A percentile compares a stretch with the other conserved stretches of the same genome.
These are phyloP conservation scores for Oplegnathus fasciatus DNA, from an alignment of 2,113 vertebrate genomes.

Conservation along the genomic window DNA sequence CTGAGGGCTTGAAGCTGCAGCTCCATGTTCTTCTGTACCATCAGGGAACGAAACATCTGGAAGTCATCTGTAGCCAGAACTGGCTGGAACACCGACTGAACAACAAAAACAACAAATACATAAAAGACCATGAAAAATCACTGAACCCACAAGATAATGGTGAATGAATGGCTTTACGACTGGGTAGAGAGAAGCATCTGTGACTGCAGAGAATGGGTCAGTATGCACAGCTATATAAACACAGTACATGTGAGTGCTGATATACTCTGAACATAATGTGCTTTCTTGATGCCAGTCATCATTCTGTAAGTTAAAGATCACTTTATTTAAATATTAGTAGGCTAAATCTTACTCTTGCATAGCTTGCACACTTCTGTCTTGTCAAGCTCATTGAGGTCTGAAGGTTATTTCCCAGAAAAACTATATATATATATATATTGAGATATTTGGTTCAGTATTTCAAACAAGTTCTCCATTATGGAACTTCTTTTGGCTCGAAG, in stretches of 20 bases:
- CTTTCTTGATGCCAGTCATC: neutral
- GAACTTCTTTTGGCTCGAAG: neutral
- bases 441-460: neutral
- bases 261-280: neutral
- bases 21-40: conserved; percentile 98
- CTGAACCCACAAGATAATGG: neutral
- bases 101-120: conserved; percentile 1
- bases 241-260: neutral
- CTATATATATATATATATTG: too few relatives aligned
- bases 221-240: neutral
- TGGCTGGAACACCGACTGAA: conserved; percentile 91
- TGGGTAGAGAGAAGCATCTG: neutral
- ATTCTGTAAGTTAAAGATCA: neutral
- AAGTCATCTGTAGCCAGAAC: conserved; percentile 97
- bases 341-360: too few relatives aligned
- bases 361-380: neutral
- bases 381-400: neutral
- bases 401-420: neutral
- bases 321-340: neutral
- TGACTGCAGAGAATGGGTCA: neutral
- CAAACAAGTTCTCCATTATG: neutral
- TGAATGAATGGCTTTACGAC: neutral
- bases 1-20: conserved; percentile 96
- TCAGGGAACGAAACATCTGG: conserved; percentile 94
- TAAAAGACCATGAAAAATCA: neutral